Percentiles rank a stretch among this genome's conserved stretches.
Conservation (phyloP, 1,140 invertebrate genomes). For the Apis dorsata region DNA sequence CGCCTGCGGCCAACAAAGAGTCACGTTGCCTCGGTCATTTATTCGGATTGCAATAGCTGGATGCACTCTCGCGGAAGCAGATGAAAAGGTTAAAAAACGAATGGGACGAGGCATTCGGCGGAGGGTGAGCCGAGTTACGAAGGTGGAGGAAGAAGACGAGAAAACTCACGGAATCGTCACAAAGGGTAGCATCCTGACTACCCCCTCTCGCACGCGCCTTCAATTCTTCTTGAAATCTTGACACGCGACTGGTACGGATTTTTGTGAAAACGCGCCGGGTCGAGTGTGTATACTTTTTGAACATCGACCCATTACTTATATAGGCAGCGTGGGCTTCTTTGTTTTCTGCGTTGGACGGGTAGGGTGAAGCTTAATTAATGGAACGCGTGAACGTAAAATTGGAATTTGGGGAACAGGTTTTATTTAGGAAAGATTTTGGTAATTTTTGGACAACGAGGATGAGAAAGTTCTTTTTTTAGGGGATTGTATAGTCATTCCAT, state of each 20-base stretch:
- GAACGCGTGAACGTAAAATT: not conserved
- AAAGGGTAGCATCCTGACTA: slow-evolving; percentile 14
- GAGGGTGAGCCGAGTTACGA: not conserved
- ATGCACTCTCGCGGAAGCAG: slow-evolving; percentile 36
- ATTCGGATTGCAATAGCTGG: slow-evolving; percentile 34
- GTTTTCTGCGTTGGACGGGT: not conserved
- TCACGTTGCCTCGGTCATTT: slow-evolving; percentile 22
- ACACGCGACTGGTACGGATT: slow-evolving; percentile 12
- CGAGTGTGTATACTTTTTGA: not conserved
- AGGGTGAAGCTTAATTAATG: slow-evolving; percentile 16
- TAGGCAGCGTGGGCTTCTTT: not conserved
- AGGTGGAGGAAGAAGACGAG: not conserved
- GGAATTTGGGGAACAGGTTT: not conserved
- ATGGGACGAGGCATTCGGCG: not conserved
- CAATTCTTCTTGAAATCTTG: slow-evolving; percentile 35
- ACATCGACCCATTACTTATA: slow-evolving; percentile 14
- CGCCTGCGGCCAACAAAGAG: slow-evolving; percentile 15
- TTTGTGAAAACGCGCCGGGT: not conserved
- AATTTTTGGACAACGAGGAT: not conserved
- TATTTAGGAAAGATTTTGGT: not conserved
- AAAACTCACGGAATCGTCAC: slow-evolving; percentile 15
- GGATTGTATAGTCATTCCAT: not conserved
- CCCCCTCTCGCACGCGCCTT: slow-evolving; percentile 11
- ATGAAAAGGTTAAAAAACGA: slow-evolving; percentile 40
- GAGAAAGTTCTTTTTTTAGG: not conserved